Evolutionary conservation across 2,113 vertebrate species (phyloP).

Genomic region (Eptatretus burgeri): DNA sequence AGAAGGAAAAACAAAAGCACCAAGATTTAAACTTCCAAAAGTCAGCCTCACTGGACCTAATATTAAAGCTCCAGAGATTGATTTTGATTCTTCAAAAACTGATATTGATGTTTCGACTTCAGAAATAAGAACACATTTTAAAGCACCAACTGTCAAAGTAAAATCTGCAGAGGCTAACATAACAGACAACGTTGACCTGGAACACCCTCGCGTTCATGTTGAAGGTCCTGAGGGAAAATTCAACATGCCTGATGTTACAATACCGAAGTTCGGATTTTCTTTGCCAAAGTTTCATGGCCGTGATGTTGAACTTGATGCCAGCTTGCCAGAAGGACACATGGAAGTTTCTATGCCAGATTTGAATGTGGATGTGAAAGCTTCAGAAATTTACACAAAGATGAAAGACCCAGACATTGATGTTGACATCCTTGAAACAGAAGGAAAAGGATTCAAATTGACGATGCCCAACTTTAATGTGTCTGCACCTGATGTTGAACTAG

Average conservation of each 20-base stretch:
- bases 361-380: slow-evolving; percentile 11
- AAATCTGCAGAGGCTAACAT: slow-evolving; percentile 7
- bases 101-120: too few relatives aligned
- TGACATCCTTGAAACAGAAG: slow-evolving; percentile 16
- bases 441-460: slow-evolving; percentile 24
- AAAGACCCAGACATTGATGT: slow-evolving; percentile 21
- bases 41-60: too few relatives aligned
- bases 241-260: slow-evolving; percentile 17
- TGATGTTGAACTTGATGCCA: slow-evolving; percentile 2
- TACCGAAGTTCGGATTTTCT: slow-evolving; percentile 8
- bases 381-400: slow-evolving; percentile 17
- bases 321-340: slow-evolving; percentile 10
- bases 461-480: slow-evolving; percentile 24
- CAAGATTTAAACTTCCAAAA: too few relatives aligned
- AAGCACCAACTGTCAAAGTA: too few relatives aligned
- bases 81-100: too few relatives aligned
- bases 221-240: slow-evolving; percentile 12
- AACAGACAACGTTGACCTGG: background rate
- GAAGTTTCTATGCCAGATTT: slow-evolving; percentile 9
- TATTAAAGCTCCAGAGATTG: too few relatives aligned
- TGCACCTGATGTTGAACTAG: slow-evolving; percentile 13
- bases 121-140: too few relatives aligned
- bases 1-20: too few relatives aligned
- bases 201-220: background rate
- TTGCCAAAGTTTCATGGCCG: background rate